phyloP scores from a whole-genome alignment of 2,113 vertebrate species.

The Charina bottae region DNA sequence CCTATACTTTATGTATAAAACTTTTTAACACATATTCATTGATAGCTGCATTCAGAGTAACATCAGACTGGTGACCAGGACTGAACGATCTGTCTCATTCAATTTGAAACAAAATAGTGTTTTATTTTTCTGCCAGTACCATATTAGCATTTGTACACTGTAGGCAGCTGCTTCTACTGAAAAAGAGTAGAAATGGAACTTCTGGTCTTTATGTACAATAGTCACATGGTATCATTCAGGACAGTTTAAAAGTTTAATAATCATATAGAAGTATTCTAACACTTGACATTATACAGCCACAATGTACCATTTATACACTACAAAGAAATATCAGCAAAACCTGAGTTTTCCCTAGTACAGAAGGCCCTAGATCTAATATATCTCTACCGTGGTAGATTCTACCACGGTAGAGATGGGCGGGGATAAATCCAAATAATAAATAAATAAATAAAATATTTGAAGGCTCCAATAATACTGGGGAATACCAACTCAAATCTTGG shows the following conservation, averaged over 20 bases:
- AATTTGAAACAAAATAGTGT: neutral
- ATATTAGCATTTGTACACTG: neutral
- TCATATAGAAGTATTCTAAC: neutral
- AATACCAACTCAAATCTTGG: neutral
- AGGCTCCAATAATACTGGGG: neutral
- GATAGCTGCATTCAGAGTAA: neutral
- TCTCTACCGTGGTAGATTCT: too few relatives aligned
- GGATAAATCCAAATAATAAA: too few relatives aligned
- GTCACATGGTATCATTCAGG: neutral
- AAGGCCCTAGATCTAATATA: neutral
- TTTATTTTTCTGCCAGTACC: neutral
- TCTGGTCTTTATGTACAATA: neutral
- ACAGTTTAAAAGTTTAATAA: neutral
- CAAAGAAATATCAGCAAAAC: neutral
- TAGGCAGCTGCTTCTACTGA: neutral
- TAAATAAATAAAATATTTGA: too few relatives aligned
- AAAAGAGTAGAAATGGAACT: neutral
- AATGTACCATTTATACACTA: neutral
- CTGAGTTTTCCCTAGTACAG: neutral
- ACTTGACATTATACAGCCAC: neutral
- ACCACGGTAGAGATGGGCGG: too few relatives aligned
- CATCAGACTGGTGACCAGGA: neutral
- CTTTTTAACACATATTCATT: neutral
- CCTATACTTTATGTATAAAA: neutral
- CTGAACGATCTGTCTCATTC: neutral